Evolutionary conservation across 2,888 invertebrate genomes (phyloP), one percentile per base, ranked within the genome.

Genomic region (Zele albiditarsus): DNA sequence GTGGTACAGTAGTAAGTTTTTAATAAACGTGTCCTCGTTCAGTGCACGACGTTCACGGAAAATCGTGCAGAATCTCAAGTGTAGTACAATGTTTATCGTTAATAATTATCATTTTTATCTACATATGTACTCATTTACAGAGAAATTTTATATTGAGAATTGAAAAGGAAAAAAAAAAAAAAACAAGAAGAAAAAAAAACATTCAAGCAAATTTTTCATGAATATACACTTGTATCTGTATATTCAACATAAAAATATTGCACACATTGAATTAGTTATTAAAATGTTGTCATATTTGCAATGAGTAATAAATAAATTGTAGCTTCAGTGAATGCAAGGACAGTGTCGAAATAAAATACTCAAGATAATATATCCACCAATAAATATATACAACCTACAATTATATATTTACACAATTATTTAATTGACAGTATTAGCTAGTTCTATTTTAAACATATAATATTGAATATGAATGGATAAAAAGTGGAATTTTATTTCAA

Each of bases 251-350:
- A 53, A 53, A 23, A 53, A 53, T 53, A 53, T 53, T 23, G 20
- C 20, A 20, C 53, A 53, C n/a, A 20, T 20, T 23, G 1, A 20
- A 53, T 53, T 53, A 20, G 8, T 53, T 53, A 8, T 53, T 53
- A 20, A 8, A 46, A 46, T n/a, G 16, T 46, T 42, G 46, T 46
- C 16, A 46, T 38, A 38, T 38, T 46, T 46, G 46, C n/a, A n/a
- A 46, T 46, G 46, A 46, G 46, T 46, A n/a, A 46, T 46, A 46
- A 46, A 46, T 46, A 46, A 46, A 46, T n/a, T 46, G 46, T n/a
- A 46, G 46, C 46, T 46, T 46, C 46, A n/a, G 46, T 46, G 46
- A 46, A 46, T 46, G 46, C 16, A 46, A 46, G n/a, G 46, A n/a
- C 46, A 46, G n/a, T 46, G 16, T n/a, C 46, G 46, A 46, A 46